Conservation (phyloP, 2,113 vertebrate species). For the Grallaria varia region DNA sequence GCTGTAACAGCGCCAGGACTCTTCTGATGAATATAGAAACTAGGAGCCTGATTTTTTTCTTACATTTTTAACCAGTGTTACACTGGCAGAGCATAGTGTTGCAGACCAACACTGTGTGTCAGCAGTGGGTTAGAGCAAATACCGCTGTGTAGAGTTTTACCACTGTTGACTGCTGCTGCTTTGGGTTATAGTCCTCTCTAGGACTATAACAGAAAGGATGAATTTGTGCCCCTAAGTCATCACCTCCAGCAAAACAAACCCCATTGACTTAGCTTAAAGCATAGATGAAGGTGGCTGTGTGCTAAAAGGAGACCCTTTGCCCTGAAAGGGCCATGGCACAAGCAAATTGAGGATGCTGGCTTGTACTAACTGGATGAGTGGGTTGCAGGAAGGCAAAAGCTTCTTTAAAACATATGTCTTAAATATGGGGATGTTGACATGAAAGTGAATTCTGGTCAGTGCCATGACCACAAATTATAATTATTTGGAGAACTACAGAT, state of each 20-base stretch:
- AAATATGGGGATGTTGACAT: neutral
- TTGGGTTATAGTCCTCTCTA: neutral
- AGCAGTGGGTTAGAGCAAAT: neutral
- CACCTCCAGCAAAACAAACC: neutral
- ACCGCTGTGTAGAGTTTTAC: neutral
- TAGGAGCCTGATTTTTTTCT: neutral
- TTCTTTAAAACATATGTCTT: neutral
- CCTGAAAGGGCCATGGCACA: neutral
- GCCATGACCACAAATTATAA: neutral
- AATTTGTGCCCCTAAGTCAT: neutral
- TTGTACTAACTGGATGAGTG: neutral
- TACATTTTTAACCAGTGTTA: fast-evolving
- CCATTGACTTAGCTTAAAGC: neutral
- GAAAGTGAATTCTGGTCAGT: neutral
- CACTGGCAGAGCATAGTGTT: neutral
- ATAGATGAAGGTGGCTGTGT: neutral
- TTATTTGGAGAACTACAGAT: neutral
- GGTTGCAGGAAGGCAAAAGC: neutral
- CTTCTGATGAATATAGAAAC: neutral
- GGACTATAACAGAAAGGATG: too few relatives aligned
- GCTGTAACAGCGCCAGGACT: neutral
- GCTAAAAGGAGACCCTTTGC: neutral
- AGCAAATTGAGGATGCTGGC: neutral
- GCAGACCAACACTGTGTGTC: fast-evolving
- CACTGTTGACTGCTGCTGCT: neutral